These are phyloP conservation scores for Delphinapterus leucas DNA, from an alignment of 2,113 vertebrate species.

Conservation along the genomic window DNA sequence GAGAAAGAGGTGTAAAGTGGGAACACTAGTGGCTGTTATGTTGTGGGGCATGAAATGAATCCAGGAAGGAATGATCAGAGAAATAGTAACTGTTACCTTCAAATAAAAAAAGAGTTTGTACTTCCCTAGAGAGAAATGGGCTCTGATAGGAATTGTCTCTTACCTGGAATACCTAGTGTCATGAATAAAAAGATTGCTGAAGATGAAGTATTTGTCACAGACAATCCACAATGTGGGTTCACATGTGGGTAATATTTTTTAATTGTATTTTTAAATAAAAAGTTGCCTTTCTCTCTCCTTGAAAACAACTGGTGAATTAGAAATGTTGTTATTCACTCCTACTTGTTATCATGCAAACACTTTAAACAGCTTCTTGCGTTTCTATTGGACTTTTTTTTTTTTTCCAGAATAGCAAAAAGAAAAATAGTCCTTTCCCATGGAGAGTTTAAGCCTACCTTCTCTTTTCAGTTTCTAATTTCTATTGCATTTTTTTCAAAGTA, in stretches of 20 bases:
- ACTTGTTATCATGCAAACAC: background rate
- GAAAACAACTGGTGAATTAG: background rate
- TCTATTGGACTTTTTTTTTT: background rate
- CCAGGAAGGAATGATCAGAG: background rate
- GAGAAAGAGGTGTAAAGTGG: background rate
- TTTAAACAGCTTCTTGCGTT: background rate
- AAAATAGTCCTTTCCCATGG: background rate
- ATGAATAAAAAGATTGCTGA: background rate
- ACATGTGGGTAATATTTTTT: background rate
- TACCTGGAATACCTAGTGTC: background rate
- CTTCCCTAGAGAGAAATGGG: background rate
- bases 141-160: background rate
- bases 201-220: background rate
- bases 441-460: background rate
- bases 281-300: background rate
- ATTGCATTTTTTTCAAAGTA: constrained; percentile 10
- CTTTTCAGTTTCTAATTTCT: constrained; percentile 43
- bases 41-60: background rate
- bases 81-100: background rate
- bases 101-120: background rate
- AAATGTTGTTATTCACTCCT: background rate
- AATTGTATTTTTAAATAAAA: background rate
- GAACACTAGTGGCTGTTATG: background rate
- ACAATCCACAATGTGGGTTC: background rate
- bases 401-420: background rate